These are phyloP conservation scores for Etheostoma nigrum DNA, from an alignment of 2,797 vertebrate genomes.

Conservation along the genomic window DNA sequence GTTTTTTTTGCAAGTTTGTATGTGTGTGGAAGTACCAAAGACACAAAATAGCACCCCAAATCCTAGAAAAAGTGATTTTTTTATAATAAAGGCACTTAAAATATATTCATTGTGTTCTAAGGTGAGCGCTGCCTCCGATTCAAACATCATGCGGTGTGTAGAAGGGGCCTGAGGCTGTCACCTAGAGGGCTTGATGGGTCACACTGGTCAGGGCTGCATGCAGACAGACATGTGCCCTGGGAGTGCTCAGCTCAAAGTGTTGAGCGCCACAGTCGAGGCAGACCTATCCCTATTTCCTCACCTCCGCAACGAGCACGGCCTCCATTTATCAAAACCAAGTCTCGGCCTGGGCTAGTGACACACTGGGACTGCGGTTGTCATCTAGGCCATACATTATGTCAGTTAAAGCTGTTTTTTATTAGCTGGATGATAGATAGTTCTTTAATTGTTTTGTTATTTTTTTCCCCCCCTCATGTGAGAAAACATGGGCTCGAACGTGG, in stretches of 20 bases:
- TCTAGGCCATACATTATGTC: constrained; percentile 79
- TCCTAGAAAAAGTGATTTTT: too few species aligned
- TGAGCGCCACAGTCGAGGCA: constrained; percentile 48
- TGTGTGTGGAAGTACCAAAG: too few species aligned
- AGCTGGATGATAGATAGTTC: constrained; percentile 75
- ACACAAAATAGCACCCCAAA: too few species aligned
- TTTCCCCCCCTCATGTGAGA: constrained; percentile 53
- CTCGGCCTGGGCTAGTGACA: constrained; percentile 69
- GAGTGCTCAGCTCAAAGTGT: constrained; percentile 39
- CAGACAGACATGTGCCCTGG: constrained; percentile 38
- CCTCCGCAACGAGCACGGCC: constrained; percentile 53
- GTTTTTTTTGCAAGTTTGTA: too few species aligned
- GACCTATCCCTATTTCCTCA: constrained; percentile 59
- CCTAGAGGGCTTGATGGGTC: constrained; percentile 17
- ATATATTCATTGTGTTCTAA: background rate
- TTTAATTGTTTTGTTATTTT: constrained; percentile 77
- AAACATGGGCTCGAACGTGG: constrained; percentile 62
- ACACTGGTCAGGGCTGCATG: constrained; percentile 14
- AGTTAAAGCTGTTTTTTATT: constrained; percentile 80
- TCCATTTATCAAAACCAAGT: constrained; percentile 78
- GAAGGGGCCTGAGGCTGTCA: background rate
- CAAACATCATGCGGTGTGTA: background rate
- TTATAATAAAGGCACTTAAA: too few species aligned
- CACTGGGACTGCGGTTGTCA: constrained; percentile 74
- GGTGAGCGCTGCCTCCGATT: background rate